Evolutionary conservation across 2,797 vertebrate genomes (phyloP), one percentile per base, ranked within the genome.

Genomic region (Fistularia tabacaria): DNA sequence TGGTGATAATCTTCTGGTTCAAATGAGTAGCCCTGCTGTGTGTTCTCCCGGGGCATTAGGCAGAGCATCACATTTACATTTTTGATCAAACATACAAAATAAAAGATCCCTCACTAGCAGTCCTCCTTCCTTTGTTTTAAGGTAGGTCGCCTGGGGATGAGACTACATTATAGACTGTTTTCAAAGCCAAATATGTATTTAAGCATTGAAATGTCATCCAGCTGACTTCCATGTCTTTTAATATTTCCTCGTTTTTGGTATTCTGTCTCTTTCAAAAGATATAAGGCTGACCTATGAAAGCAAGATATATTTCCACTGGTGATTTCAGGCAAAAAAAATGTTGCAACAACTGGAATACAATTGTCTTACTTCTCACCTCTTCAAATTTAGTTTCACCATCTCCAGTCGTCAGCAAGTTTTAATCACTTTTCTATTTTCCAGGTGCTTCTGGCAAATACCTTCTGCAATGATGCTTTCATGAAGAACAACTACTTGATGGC

Each of bases 401-500:
- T 60, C 49, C 40, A 37, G 3, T 59, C 42, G 41, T 40, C 0
- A 8, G 25, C 2, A 25, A 5, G 25, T 52, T 46, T 44, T 37
- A 40, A 9, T 52, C 11, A 43, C 11, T 7, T 57, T 48, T 42
- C 43, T 1, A 0, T 67, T 55, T 52, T 55, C 72, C 79, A 98
- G 96, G 90, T 97, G 76, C 89, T 97, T 44, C 88, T 98, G 47
- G 79, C 95, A 53, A 96, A 93, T 85, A 93, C 91, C 5, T 98
- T 98, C 89, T 98, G 96, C 80, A 72, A 49, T 0, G 93, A 97
- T 1, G 92, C 91, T 0, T 92, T 83, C 81, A 92, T 92, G 84
- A 92, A 92, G 88, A 98, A 97, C 76, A 93, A 94, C 87, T 94
- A 91, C 66, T 49, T 80, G 72, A 76, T 97, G 82, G 53, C 84